Evolutionary conservation across 2,797 vertebrate genomes (phyloP).

Genomic region (Buceros bicornis): DNA sequence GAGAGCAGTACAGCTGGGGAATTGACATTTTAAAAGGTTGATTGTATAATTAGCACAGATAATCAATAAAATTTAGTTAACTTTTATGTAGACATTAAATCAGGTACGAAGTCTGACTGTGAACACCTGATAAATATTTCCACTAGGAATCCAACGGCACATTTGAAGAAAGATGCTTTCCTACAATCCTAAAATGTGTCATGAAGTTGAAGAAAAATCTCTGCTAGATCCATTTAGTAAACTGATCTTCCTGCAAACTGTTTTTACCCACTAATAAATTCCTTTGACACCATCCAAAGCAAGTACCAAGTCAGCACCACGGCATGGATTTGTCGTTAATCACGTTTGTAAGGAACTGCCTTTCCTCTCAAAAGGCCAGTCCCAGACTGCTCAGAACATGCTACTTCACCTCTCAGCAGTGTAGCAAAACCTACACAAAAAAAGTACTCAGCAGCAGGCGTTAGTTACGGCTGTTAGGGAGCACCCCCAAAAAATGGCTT

Average conservation of each 20-base stretch:
- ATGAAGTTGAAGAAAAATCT: background rate
- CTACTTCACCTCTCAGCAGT: background rate
- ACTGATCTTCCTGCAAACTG: slow-evolving; percentile 24
- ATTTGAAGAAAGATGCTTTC: background rate
- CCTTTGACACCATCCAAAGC: slow-evolving; percentile 12
- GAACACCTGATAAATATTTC: background rate
- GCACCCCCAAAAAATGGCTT: background rate
- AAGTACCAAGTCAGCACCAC: slow-evolving; percentile 10
- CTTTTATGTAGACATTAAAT: background rate
- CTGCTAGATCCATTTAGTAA: slow-evolving; percentile 48
- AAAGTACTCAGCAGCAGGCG: background rate
- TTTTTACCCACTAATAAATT: slow-evolving; percentile 37
- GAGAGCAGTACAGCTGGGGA: background rate
- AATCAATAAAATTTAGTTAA: slow-evolving; percentile 37
- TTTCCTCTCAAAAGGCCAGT: background rate
- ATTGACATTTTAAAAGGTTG: slow-evolving; percentile 19
- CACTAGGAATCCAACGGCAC: background rate
- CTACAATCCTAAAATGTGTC: background rate
- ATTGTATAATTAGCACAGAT: background rate
- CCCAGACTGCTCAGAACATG: background rate
- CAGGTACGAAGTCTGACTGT: background rate
- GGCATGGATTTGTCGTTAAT: slow-evolving; percentile 31
- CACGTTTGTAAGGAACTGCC: background rate
- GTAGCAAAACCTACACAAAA: background rate
- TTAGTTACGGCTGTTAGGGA: background rate